Base-by-base conservation (phyloP, 2,113 vertebrate genomes). In the Synchiropus splendidus region DNA sequence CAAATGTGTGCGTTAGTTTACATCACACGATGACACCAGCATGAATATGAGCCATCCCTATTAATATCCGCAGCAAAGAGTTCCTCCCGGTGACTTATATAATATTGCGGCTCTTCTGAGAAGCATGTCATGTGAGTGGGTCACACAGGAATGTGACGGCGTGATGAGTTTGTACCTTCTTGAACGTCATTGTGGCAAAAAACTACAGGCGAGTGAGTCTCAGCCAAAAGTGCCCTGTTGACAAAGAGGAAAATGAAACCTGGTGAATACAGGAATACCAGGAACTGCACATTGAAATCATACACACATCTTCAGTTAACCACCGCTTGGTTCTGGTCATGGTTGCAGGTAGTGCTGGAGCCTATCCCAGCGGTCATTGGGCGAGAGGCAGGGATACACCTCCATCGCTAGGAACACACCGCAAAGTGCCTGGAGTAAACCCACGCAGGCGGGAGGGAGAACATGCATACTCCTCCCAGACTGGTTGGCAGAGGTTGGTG, bases 161-260 rank as follows among this genome's bases (percentile, higher is more conserved):
- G 16, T 9, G 15, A 15, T 3, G 9, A 16, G 44, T 10, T 31
- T 61, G 81, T 85, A 96, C 93, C 92, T 90, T 96, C 92, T 69
- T 93, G 90, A 42, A 94, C 86, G 0, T 97, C 92, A 10, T 97
- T 97, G 72, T 97, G 93, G 68, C 93, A 97, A 74, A 95, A 97
- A 38, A 97, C 91, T 48, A 97, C 92, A 0, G 90, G 92, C 0
- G 92, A 97, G 0, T 84, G 79, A 17, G 91, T 92, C 1, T 78
- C 74, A 21, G 82, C 78, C 34, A 97, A 79, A 43, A 97, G 64
- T 10, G 68, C 61, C 65, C 94, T 96, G 59, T 18, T 32, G 42
- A 9, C 1, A 47, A 2, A 18, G 10, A 42, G 32, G 10, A 9
- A 5, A 48, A 12, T 17, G 18, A 54, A 31, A 10, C n/a, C n/a